These are phyloP conservation scores for Drosophila histrio DNA, from an alignment of 2,888 invertebrate genomes.

Conservation along the genomic window DNA sequence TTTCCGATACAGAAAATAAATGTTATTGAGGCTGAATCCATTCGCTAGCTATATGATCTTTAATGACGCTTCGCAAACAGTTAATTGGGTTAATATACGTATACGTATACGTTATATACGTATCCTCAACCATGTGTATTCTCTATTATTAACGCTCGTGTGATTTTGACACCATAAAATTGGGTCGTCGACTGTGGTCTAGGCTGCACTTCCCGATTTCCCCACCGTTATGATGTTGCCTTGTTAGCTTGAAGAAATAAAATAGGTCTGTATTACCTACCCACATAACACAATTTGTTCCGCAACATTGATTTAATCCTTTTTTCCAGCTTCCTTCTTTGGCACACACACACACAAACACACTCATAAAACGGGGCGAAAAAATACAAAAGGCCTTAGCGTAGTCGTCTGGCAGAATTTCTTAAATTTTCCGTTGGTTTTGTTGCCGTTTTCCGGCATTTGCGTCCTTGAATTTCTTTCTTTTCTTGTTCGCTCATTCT, in stretches of 20 bases:
- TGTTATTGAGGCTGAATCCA: not conserved
- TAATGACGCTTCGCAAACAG: constrained; percentile 14
- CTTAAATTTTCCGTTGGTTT: constrained; percentile 69
- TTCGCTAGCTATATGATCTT: constrained; percentile 4
- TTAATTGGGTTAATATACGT: constrained; percentile 28
- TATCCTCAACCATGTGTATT: constrained; percentile 23
- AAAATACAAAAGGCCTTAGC: constrained; percentile 22
- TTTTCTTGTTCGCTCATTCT: constrained; percentile 23
- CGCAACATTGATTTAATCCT: constrained; percentile 79
- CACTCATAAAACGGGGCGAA: not conserved
- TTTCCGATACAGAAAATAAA: too few relatives aligned
- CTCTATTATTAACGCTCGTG: constrained; percentile 75
- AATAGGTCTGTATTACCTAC: constrained; percentile 67
- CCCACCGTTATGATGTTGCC: constrained; percentile 60
- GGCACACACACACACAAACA: constrained; percentile 12
- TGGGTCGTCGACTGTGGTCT: constrained; percentile 70
- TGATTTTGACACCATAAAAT: constrained; percentile 75
- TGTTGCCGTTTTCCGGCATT: constrained; percentile 68
- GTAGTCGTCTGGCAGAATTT: constrained; percentile 54
- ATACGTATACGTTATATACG: constrained; percentile 1
- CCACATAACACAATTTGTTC: constrained; percentile 73
- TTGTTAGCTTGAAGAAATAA: constrained; percentile 67
- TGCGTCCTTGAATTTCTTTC: constrained; percentile 61
- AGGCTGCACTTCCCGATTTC: constrained; percentile 5
- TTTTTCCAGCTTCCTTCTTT: constrained; percentile 54